Conservation (phyloP, 2,113 vertebrate species). For the Amphiprion ocellaris region DNA sequence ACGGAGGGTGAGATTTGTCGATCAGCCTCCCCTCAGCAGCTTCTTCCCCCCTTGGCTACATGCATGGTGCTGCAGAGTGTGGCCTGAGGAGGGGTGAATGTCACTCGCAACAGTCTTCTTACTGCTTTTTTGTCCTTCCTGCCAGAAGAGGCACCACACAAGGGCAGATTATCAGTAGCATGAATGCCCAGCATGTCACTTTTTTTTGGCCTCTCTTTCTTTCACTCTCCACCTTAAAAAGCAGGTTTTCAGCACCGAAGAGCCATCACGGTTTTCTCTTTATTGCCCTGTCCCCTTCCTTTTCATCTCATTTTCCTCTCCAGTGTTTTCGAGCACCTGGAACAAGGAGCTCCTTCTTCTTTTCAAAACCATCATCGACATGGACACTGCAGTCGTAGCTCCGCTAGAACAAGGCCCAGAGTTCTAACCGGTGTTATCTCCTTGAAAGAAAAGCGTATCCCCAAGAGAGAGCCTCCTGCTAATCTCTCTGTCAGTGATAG, state of each 20-base stretch:
- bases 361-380: conserved; percentile 35
- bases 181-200: conserved; percentile 68
- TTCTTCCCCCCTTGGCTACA: conserved; percentile 30
- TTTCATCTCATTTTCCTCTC: conserved; percentile 3
- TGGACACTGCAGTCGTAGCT: conserved; percentile 32
- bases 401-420: conserved; percentile 17
- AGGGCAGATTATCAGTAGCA: conserved; percentile 50
- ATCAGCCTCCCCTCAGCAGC: conserved; percentile 65
- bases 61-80: conserved; percentile 64
- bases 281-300: conserved; percentile 13
- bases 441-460: conserved; percentile 48
- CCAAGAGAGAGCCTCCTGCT: conserved; percentile 55
- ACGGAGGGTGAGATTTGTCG: conserved; percentile 88
- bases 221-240: conserved; percentile 10
- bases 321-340: conserved; percentile 7
- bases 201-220: conserved; percentile 11
- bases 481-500: conserved; percentile 69
- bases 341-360: conserved; percentile 24
- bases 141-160: conserved; percentile 37
- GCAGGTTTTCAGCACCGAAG: conserved; percentile 17
- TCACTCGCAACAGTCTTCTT: conserved; percentile 39
- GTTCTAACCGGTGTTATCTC: conserved; percentile 44
- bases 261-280: conserved; percentile 15
- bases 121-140: conserved; percentile 36
- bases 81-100: conserved; percentile 44